phyloP scores from a whole-genome alignment of 2,888 invertebrate genomes.

The Eupelmus urozonus region DNA sequence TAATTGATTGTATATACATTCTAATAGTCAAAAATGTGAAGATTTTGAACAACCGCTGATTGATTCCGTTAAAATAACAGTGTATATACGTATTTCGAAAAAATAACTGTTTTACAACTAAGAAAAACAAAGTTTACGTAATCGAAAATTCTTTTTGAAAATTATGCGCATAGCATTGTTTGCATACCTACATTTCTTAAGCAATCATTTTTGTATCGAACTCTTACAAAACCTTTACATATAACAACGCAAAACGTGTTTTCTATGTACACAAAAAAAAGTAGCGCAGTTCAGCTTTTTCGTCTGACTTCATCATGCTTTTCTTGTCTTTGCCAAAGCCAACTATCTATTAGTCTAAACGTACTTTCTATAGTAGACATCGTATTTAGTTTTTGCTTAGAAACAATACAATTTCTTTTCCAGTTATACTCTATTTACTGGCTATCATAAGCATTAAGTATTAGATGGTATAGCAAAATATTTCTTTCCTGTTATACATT shows the following conservation, averaged over 20 bases:
- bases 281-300: background rate
- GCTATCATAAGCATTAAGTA: too few relatives aligned
- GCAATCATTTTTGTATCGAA: background rate
- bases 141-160: background rate
- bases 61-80: constrained; percentile 10
- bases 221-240: background rate
- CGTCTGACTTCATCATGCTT: background rate
- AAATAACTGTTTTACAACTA: background rate
- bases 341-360: too few relatives aligned
- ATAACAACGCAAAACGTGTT: background rate
- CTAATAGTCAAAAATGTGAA: too few relatives aligned
- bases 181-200: background rate
- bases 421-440: too few relatives aligned
- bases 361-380: background rate
- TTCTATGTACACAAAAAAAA: background rate
- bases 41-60: too few relatives aligned
- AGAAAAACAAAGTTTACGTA: background rate
- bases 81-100: background rate
- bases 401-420: background rate
- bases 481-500: too few relatives aligned
- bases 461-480: too few relatives aligned
- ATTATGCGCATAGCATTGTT: background rate
- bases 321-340: too few relatives aligned
- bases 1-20: too few relatives aligned
- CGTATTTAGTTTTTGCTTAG: background rate